Percentiles rank a stretch among this genome's conserved stretches.
phyloP scores from a whole-genome alignment of 2,888 invertebrate species.

The Nomada ruficornis region DNA sequence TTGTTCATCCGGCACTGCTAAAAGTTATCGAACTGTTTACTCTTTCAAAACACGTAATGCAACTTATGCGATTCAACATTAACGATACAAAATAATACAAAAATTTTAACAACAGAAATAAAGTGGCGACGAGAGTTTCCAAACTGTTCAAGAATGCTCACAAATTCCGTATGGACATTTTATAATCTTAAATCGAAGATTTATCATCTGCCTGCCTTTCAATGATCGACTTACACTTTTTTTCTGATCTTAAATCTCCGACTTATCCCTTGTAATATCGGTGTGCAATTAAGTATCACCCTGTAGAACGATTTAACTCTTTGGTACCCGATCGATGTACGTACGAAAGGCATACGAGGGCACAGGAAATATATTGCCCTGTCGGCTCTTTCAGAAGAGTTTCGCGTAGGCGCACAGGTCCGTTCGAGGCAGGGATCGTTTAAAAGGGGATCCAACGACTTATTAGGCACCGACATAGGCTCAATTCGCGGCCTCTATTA shows the following conservation, averaged over 20 bases:
- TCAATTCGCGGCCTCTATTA: slow-evolving; percentile 73
- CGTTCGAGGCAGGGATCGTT: slow-evolving; percentile 62
- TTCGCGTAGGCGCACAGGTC: slow-evolving; percentile 75
- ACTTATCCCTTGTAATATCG: background rate
- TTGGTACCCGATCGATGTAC: slow-evolving; percentile 23
- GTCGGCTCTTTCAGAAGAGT: slow-evolving; percentile 75
- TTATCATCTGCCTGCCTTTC: background rate
- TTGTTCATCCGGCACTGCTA: too few relatives aligned
- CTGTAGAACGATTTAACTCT: slow-evolving; percentile 8
- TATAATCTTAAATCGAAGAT: too few relatives aligned
- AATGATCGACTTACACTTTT: background rate
- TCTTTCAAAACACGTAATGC: too few relatives aligned
- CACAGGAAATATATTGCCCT: slow-evolving; percentile 76
- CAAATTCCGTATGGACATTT: too few relatives aligned
- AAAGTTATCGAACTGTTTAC: too few relatives aligned
- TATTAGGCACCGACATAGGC: slow-evolving; percentile 78
- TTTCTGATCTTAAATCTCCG: background rate
- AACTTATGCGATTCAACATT: too few relatives aligned
- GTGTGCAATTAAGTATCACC: background rate
- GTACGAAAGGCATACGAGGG: slow-evolving; percentile 62
- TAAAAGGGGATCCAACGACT: slow-evolving; percentile 75
- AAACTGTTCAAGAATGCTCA: too few relatives aligned
- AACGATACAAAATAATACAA: too few relatives aligned
- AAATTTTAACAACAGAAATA: too few relatives aligned
- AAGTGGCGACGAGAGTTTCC: too few relatives aligned